These are phyloP conservation scores for Alethe diademata DNA, from an alignment of 2,113 vertebrate species.

Conservation along the genomic window DNA sequence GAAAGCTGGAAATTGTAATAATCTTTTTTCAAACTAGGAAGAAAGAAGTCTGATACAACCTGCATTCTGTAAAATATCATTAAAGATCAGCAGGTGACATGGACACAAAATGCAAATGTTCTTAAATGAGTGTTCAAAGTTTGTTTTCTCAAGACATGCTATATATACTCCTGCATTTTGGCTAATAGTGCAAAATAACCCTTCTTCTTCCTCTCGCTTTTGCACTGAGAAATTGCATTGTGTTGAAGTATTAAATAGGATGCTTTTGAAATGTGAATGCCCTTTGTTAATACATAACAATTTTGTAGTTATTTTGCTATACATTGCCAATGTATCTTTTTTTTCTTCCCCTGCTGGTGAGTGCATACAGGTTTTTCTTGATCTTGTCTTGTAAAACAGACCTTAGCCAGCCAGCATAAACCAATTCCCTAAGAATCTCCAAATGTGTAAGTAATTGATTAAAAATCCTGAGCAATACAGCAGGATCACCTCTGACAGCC, in stretches of 20 bases:
- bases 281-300: background rate
- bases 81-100: background rate
- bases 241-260: background rate
- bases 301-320: background rate
- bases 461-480: background rate
- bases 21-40: background rate
- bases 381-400: background rate
- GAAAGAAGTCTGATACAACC: background rate
- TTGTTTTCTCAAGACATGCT: background rate
- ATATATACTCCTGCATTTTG: background rate
- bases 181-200: background rate
- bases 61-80: background rate
- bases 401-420: background rate
- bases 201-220: background rate
- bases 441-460: background rate
- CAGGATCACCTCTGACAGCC: background rate
- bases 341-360: background rate
- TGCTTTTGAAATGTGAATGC: background rate
- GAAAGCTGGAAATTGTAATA: background rate
- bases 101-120: background rate
- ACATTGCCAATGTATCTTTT: fast-evolving
- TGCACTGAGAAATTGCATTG: background rate
- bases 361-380: background rate
- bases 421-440: background rate
- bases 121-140: background rate